A percentile compares a stretch with the other conserved stretches of the same genome.
phyloP scores from a whole-genome alignment of 2,888 invertebrate species.

The Aporophyla lueneburgensis region DNA sequence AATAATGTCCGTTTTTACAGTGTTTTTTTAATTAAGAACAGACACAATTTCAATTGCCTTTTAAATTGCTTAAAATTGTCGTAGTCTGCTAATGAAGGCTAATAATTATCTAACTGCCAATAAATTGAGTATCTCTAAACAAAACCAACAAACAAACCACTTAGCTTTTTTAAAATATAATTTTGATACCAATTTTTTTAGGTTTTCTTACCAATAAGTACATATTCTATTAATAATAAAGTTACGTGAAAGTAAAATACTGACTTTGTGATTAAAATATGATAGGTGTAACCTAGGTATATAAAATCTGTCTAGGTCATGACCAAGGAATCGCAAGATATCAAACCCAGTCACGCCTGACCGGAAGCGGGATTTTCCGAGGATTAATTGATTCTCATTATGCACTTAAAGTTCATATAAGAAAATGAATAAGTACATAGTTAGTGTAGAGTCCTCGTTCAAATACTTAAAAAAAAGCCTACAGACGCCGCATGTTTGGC shows the following conservation, averaged over 20 bases:
- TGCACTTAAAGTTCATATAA: too few species aligned
- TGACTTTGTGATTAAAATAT: too few species aligned
- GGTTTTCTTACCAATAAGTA: not conserved
- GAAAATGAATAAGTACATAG: not conserved
- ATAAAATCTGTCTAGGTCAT: not conserved
- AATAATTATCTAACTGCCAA: slow-evolving; percentile 54
- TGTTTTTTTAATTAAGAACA: slow-evolving; percentile 78
- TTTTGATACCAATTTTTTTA: not conserved
- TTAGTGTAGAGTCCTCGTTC: not conserved
- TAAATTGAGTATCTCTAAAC: slow-evolving; percentile 40
- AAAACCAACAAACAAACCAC: slow-evolving; percentile 14
- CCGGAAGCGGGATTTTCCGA: not conserved
- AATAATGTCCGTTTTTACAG: slow-evolving; percentile 68
- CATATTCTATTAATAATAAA: not conserved
- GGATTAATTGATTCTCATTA: not conserved
- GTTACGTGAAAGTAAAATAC: not conserved
- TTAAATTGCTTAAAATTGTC: slow-evolving; percentile 71
- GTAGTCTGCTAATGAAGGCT: slow-evolving; percentile 55
- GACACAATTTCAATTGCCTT: slow-evolving; percentile 72
- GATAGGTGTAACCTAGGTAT: not conserved
- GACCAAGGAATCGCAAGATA: not conserved
- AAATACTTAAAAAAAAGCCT: not conserved
- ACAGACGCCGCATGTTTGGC: slow-evolving; percentile 9
- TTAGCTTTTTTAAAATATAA: not conserved
- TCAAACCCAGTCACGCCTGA: not conserved